Percentiles rank a stretch among this genome's conserved stretches.
Conservation (phyloP, 2,797 vertebrate species). For the Glyptemys insculpta region DNA sequence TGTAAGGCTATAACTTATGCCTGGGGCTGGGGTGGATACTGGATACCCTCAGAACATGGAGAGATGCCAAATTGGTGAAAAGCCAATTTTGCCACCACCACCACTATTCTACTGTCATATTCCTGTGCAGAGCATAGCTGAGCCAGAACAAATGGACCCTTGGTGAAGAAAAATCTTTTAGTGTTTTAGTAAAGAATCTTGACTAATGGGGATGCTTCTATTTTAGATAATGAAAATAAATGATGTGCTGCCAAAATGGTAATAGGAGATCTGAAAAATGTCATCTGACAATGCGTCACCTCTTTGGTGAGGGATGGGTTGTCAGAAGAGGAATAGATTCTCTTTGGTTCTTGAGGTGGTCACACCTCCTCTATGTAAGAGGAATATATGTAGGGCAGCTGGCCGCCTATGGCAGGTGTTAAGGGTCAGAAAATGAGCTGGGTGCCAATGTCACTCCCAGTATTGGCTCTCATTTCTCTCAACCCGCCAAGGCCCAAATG, state of each 20-base stretch:
- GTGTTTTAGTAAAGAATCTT: background rate
- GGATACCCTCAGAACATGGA: background rate
- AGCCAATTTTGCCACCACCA: background rate
- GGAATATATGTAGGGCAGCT: background rate
- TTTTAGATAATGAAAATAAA: background rate
- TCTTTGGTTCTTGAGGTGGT: background rate
- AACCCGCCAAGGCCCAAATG: background rate
- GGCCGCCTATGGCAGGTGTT: background rate
- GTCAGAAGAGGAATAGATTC: background rate
- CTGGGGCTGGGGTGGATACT: background rate
- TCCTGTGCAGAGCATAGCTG: background rate
- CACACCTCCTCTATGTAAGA: background rate
- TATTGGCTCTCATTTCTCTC: background rate
- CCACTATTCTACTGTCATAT: background rate
- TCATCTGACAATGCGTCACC: background rate
- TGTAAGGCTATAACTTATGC: background rate
- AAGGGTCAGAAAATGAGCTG: background rate
- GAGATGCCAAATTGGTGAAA: background rate
- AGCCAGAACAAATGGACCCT: background rate
- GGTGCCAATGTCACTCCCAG: background rate
- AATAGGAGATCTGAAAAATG: background rate
- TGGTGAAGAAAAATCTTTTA: background rate
- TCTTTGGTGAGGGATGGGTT: background rate
- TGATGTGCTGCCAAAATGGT: background rate
- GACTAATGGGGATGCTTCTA: background rate